These are phyloP conservation scores for Chelonus formosanus DNA, from an alignment of 2,888 invertebrate genomes.

Conservation along the genomic window DNA sequence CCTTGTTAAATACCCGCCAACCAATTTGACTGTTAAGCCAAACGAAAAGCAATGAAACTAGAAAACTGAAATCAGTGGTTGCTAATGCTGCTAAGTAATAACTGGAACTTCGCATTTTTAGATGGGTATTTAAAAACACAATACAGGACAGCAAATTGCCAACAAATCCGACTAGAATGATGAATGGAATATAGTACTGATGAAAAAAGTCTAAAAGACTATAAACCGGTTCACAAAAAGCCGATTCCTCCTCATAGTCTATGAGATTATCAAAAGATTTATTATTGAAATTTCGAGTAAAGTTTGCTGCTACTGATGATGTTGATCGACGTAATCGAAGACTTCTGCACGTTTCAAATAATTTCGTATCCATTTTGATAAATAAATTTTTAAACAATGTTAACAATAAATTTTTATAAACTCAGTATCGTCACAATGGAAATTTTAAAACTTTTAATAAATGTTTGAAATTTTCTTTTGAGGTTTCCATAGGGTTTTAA, in stretches of 20 bases:
- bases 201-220: slow-evolving; percentile 66
- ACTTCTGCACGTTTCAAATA: slow-evolving; percentile 10
- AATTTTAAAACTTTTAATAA: too few relatives aligned
- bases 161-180: slow-evolving; percentile 70
- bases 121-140: slow-evolving; percentile 71
- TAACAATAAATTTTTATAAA: too few relatives aligned
- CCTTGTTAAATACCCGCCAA: slow-evolving; percentile 66
- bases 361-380: slow-evolving; percentile 9
- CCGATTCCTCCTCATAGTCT: slow-evolving; percentile 46
- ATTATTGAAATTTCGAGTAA: neutral
- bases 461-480: too few relatives aligned
- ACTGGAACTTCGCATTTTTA: slow-evolving; percentile 72
- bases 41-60: slow-evolving; percentile 68
- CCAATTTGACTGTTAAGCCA: slow-evolving; percentile 67
- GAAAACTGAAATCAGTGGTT: slow-evolving; percentile 70
- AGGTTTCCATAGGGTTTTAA: too few relatives aligned
- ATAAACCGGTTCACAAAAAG: slow-evolving; percentile 52
- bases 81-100: slow-evolving; percentile 73
- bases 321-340: slow-evolving; percentile 26
- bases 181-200: slow-evolving; percentile 70
- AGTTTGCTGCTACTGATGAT: slow-evolving; percentile 13
- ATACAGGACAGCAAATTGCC: slow-evolving; percentile 71
- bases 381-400: too few relatives aligned
- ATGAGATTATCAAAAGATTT: slow-evolving; percentile 9
- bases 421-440: too few relatives aligned